A percentile compares a stretch with the other conserved stretches of the same genome.
Evolutionary conservation across 2,113 vertebrate genomes (phyloP).

Genomic region (Hippocampus abdominalis): DNA sequence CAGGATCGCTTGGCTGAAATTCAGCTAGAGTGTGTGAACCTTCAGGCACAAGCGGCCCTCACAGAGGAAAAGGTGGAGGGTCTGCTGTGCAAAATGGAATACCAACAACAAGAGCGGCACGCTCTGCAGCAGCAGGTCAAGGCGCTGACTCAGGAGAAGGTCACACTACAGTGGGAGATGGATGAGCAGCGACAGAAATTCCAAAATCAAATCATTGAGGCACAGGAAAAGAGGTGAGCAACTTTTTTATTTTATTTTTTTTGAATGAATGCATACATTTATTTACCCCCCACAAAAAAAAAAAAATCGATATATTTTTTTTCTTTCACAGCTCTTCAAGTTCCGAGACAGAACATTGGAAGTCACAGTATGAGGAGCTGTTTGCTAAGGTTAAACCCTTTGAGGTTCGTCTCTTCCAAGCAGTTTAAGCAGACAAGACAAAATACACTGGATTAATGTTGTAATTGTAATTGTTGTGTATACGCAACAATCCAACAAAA

Average conservation of each 20-base stretch:
- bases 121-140: constrained; percentile 44
- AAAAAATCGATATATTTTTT: constrained; percentile 9
- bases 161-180: constrained; percentile 64
- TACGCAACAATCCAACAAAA: neutral
- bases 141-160: constrained; percentile 62
- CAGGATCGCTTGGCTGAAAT: constrained; percentile 26
- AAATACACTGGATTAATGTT: too few species aligned
- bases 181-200: constrained; percentile 70
- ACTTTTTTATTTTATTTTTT: too few species aligned
- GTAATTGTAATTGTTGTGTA: too few species aligned
- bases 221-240: constrained; percentile 72
- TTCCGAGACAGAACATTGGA: constrained; percentile 76
- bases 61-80: constrained; percentile 21
- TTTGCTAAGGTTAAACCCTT: constrained; percentile 88
- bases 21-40: constrained; percentile 11
- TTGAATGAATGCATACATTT: neutral
- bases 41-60: constrained; percentile 36
- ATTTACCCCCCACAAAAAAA: neutral
- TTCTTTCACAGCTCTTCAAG: constrained; percentile 32
- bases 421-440: neutral
- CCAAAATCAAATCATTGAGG: constrained; percentile 60
- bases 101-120: constrained; percentile 25
- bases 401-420: constrained; percentile 74
- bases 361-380: constrained; percentile 81
- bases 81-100: constrained; percentile 32